These are phyloP conservation scores for Tortricodes alternella DNA, from an alignment of 2,888 invertebrate species.

Conservation along the genomic window DNA sequence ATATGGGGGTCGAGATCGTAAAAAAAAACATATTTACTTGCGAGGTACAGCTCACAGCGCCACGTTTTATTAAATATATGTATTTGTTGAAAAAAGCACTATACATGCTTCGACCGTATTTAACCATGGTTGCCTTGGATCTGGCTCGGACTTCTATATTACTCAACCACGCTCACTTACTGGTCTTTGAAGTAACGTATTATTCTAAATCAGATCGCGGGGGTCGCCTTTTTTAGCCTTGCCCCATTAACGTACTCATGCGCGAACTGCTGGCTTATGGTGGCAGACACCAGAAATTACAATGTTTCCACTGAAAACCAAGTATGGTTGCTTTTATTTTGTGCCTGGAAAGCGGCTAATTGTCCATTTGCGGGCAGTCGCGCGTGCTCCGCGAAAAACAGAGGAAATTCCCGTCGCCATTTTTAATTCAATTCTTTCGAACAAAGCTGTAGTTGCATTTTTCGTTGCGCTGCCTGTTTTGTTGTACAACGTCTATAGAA, in stretches of 20 bases:
- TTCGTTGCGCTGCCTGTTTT: slow-evolving; percentile 44
- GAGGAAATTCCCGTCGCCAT: slow-evolving; percentile 65
- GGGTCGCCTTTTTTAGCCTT: too few species aligned
- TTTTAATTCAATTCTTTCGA: slow-evolving; percentile 77
- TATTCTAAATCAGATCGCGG: background rate
- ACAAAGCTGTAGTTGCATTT: slow-evolving; percentile 68
- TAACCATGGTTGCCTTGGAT: too few species aligned
- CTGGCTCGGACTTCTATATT: too few species aligned
- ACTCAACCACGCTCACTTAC: too few species aligned
- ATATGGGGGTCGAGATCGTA: too few species aligned
- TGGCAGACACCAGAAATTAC: slow-evolving; percentile 44
- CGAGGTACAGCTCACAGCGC: too few species aligned
- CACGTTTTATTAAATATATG: too few species aligned
- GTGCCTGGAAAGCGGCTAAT: slow-evolving; percentile 59
- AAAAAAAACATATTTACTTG: too few species aligned
- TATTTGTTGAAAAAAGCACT: too few species aligned
- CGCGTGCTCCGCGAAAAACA: slow-evolving; percentile 71
- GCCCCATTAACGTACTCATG: background rate
- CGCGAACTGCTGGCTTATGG: slow-evolving; percentile 22
- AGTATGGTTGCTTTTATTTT: slow-evolving; percentile 44
- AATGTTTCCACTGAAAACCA: slow-evolving; percentile 51
- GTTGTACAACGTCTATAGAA: slow-evolving; percentile 65
- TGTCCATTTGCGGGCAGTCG: slow-evolving; percentile 77
- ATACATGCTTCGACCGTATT: too few species aligned
- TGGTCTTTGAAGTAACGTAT: background rate